phyloP scores from a whole-genome alignment of 1,140 invertebrate species.

The Metopolophium dirhodum region DNA sequence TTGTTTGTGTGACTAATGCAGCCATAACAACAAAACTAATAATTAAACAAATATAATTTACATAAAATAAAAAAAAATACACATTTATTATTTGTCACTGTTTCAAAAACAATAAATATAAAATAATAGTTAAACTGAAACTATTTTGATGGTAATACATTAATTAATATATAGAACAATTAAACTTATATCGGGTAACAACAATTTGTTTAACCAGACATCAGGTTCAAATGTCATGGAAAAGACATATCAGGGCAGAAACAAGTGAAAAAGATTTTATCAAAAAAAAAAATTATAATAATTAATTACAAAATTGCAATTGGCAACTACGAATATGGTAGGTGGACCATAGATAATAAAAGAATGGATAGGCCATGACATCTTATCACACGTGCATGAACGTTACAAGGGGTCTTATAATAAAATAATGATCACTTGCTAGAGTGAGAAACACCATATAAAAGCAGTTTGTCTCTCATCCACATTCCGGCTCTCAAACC shows the following conservation, averaged over 20 bases:
- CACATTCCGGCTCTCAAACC: no score
- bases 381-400: no score
- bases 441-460: no score
- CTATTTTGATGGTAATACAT: slow-evolving; percentile 17
- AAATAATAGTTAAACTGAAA: background rate
- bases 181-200: background rate
- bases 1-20: slow-evolving; percentile 39
- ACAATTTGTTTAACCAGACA: background rate
- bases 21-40: slow-evolving; percentile 26
- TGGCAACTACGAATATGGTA: slow-evolving; percentile 33
- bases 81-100: background rate
- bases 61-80: slow-evolving; percentile 49
- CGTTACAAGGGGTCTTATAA: no score
- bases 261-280: background rate
- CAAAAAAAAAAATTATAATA: slow-evolving; percentile 17
- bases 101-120: slow-evolving; percentile 37
- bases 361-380: no score
- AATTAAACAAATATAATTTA: slow-evolving; percentile 13
- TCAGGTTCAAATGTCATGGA: background rate
- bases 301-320: slow-evolving; percentile 34
- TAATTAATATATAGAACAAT: background rate
- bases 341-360: background rate
- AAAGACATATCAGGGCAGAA: background rate
- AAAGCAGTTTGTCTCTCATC: no score
- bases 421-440: no score